phyloP scores from a whole-genome alignment of 2,113 vertebrate genomes.

The Coptodon bakossiorum region DNA sequence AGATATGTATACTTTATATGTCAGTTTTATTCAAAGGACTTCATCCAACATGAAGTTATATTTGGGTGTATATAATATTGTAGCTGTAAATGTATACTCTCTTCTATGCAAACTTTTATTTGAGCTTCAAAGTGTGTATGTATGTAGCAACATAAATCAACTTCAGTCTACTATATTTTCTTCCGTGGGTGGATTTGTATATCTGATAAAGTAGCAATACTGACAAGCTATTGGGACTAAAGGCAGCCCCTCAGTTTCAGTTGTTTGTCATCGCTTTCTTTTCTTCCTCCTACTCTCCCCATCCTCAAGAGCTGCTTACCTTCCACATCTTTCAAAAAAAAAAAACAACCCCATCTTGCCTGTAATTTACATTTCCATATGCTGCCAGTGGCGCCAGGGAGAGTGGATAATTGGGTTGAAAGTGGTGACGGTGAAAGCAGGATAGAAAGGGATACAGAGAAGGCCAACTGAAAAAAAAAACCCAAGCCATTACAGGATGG shows the following conservation, averaged over 20 bases:
- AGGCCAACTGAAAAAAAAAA: conserved; percentile 56
- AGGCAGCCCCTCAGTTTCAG: conserved; percentile 44
- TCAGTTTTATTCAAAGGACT: background rate
- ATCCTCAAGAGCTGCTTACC: conserved; percentile 70
- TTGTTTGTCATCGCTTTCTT: conserved; percentile 54
- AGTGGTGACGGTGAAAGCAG: conserved; percentile 70
- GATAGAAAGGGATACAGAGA: conserved; percentile 70
- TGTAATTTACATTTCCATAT: conserved; percentile 79
- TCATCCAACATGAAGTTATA: background rate
- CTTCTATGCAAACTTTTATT: conserved; percentile 1
- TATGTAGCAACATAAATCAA: conserved; percentile 14
- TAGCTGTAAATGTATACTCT: background rate
- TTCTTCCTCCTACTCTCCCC: conserved; percentile 49
- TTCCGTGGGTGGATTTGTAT: conserved; percentile 42
- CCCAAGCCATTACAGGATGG: conserved; percentile 65
- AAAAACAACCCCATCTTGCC: conserved; percentile 50
- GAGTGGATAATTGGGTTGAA: conserved; percentile 81
- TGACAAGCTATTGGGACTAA: conserved; percentile 46
- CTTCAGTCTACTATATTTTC: background rate
- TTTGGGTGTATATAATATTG: background rate
- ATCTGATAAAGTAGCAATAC: conserved; percentile 38
- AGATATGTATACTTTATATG: background rate
- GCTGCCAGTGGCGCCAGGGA: conserved; percentile 72
- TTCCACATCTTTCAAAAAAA: conserved; percentile 57
- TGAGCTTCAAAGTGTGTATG: background rate